phyloP scores from a whole-genome alignment of 1,140 invertebrate species.

The Drosophila miranda region DNA sequence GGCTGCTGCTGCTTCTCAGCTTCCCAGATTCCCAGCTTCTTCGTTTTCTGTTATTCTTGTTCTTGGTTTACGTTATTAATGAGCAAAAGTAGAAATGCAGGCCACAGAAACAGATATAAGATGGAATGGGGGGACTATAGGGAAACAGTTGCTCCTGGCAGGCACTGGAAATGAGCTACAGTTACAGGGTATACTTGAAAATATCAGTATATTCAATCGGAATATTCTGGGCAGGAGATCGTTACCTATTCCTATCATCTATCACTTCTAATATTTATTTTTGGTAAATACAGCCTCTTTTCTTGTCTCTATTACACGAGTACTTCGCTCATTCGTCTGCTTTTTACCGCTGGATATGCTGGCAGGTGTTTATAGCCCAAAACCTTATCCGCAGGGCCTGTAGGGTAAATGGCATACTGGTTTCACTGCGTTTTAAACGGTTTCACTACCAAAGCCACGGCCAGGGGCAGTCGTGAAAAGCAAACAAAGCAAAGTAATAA shows the following conservation, averaged over 20 bases:
- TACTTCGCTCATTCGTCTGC: no score
- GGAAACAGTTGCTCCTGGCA: no score
- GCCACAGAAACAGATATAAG: conserved; percentile 44
- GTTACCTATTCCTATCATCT: no score
- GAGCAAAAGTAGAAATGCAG: conserved; percentile 73
- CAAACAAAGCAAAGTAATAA: conserved; percentile 67
- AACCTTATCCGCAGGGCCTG: conserved; percentile 5
- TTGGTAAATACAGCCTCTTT: no score
- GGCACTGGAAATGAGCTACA: no score
- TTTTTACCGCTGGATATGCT: neutral
- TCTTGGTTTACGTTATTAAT: conserved; percentile 64
- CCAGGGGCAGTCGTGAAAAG: conserved; percentile 28
- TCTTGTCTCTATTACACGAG: no score
- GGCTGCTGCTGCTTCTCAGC: conserved; percentile 10
- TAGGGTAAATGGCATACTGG: conserved; percentile 22
- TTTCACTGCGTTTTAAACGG: conserved; percentile 4
- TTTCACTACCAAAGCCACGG: conserved; percentile 16
- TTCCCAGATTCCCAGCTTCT: neutral
- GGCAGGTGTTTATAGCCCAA: conserved; percentile 38
- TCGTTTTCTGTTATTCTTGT: conserved; percentile 9
- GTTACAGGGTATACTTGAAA: no score
- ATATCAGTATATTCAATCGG: no score
- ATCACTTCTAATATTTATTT: no score
- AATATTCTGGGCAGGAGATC: no score
- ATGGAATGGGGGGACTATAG: neutral